phyloP scores from a whole-genome alignment of 2,888 invertebrate species.

The Nephrotoma flavescens region DNA sequence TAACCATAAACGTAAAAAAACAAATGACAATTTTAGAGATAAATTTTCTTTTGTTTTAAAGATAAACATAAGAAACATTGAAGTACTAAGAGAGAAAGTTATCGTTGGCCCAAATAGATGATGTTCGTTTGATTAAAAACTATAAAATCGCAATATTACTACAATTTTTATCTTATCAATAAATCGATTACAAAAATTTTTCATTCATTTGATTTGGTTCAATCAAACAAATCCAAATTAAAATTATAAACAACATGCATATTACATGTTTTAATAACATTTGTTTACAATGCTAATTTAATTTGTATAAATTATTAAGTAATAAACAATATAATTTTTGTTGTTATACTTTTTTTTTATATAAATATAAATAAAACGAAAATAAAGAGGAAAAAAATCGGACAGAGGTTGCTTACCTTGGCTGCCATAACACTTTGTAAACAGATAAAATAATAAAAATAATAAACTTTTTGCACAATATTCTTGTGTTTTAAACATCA shows the following conservation, averaged over 20 bases:
- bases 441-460: constrained; percentile 2
- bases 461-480: neutral
- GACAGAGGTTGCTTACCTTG: constrained; percentile 1
- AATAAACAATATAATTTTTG: neutral
- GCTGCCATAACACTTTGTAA: constrained; percentile 6
- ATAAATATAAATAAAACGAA: neutral
- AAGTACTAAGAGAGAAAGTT: neutral
- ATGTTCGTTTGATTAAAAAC: neutral
- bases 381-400: neutral
- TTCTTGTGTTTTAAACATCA: neutral
- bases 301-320: neutral
- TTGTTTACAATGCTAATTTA: neutral
- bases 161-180: neutral
- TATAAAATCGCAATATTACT: neutral
- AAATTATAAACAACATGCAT: neutral
- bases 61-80: neutral
- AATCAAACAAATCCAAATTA: neutral
- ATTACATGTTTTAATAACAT: neutral
- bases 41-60: neutral
- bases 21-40: neutral
- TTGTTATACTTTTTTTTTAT: neutral
- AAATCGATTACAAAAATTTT: neutral
- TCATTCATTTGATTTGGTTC: neutral
- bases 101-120: neutral
- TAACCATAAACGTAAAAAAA: neutral